phyloP scores from a whole-genome alignment of 2,888 invertebrate species.

The Synergus japonicus region DNA sequence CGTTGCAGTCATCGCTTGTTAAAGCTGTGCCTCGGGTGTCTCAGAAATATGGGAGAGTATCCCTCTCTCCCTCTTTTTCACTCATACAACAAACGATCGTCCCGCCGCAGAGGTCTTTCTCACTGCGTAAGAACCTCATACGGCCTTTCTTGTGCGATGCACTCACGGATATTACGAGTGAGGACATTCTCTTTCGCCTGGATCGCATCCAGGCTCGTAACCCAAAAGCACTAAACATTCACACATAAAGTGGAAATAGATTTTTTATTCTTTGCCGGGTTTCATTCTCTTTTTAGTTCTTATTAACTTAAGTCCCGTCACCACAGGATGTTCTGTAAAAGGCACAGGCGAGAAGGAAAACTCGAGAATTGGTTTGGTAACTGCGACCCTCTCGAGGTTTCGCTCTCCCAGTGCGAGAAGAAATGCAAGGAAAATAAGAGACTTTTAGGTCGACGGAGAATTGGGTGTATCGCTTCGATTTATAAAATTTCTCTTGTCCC shows the following conservation, averaged over 20 bases:
- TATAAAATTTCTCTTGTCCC: not conserved
- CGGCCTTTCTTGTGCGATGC: slow-evolving; percentile 57
- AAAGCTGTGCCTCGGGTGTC: slow-evolving; percentile 58
- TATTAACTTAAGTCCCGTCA: slow-evolving; percentile 8
- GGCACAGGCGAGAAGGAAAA: not conserved
- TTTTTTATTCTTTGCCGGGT: slow-evolving; percentile 5
- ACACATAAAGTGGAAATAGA: slow-evolving; percentile 32
- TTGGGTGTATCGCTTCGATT: not conserved
- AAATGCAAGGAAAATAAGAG: not conserved
- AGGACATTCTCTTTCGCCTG: slow-evolving; percentile 39
- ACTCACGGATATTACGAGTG: slow-evolving; percentile 65
- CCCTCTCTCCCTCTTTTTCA: not conserved
- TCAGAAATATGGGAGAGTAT: slow-evolving; percentile 49
- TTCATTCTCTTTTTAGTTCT: not conserved
- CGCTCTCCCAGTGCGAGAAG: not conserved
- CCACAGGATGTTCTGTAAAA: not conserved
- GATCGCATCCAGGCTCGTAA: slow-evolving; percentile 32
- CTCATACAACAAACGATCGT: slow-evolving; percentile 20
- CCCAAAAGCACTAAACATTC: slow-evolving; percentile 31
- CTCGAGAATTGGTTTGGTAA: not conserved
- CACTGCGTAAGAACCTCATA: slow-evolving; percentile 53
- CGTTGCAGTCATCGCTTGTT: slow-evolving; percentile 64
- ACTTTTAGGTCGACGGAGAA: not conserved
- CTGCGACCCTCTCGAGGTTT: not conserved
- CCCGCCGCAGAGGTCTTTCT: slow-evolving; percentile 22